A percentile compares a stretch with the other conserved stretches of the same genome.
These are phyloP conservation scores for Coreoperca whiteheadi DNA, from an alignment of 2,113 vertebrate genomes.

Conservation along the genomic window DNA sequence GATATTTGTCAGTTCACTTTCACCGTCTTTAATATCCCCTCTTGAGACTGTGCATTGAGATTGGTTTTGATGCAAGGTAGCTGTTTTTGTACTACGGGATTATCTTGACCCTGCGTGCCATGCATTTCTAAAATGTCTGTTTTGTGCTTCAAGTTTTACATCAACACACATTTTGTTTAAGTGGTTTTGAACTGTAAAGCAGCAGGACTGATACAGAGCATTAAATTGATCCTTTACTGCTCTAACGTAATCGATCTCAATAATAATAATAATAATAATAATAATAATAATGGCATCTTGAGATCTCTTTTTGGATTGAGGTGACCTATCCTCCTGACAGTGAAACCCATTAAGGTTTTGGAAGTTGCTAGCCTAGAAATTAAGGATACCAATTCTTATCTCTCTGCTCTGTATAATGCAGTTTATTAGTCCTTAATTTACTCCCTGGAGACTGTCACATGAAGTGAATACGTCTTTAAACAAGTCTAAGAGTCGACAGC, in stretches of 20 bases:
- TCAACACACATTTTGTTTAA: neutral
- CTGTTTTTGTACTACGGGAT: neutral
- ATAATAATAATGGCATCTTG: neutral
- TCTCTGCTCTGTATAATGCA: neutral
- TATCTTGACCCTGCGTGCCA: neutral
- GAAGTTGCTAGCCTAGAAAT: neutral
- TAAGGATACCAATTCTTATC: neutral
- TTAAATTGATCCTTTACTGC: too few species aligned
- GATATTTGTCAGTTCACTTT: neutral
- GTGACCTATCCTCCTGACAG: neutral
- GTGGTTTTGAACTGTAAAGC: neutral
- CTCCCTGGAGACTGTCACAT: neutral
- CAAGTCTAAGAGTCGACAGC: too few species aligned
- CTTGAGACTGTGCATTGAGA: neutral
- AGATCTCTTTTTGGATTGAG: neutral
- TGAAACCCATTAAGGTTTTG: neutral
- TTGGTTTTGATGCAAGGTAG: neutral
- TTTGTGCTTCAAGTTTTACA: neutral
- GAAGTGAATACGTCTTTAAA: neutral
- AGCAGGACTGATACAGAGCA: neutral
- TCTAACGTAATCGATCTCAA: too few species aligned
- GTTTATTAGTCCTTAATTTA: neutral
- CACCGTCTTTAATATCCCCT: neutral
- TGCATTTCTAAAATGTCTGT: neutral
- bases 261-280: too few species aligned